Evolutionary conservation across 2,797 vertebrate species (phyloP), one percentile per base, ranked within the genome.

Genomic region (Molothrus aeneus): DNA sequence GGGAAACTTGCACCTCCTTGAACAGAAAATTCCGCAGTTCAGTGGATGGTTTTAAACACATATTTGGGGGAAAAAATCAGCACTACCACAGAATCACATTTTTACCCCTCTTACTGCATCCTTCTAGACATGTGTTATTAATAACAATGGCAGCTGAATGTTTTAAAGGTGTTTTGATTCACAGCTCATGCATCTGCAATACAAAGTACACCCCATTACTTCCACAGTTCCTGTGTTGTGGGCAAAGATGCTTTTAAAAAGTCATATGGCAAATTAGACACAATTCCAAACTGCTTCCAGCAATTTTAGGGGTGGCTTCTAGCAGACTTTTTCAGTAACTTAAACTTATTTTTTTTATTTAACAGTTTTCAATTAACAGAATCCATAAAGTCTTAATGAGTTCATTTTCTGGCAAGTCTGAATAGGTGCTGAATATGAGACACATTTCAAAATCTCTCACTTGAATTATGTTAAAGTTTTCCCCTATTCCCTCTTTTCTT

Each of bases 401-500:
- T 80, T 72, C 17, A 74, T 81, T 82, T 94, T 38, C 63, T 86
- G 53, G 21, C 15, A 72, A 78, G 36, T 40, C 26, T 83, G 57
- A 90, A 45, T 18, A 79, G 31, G 22, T 68, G 72, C 36, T 70
- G 34, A 78, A 34, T 48, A 80, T 40, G 40, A 88, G 26, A 45
- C 45, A 60, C 31, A n/a, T 82, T 88, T 17, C 63, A 65, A 89
- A 95, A 93, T 53, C 61, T 93, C 60, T 90, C 56, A 88, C 87
- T 86, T 82, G 36, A 92, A 36, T 24, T 54, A 53, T 13, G 21
- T 66, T 96, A 81, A 86, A 77, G 24, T 56, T 70, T 71, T 79
- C 51, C 48, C 36, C 2, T 2, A 66, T 84, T 91, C 66, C 60
- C 25, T 59, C 80, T 97, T 90, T 56, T 43, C 78, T 84, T 84